Base-by-base conservation (phyloP, 2,888 invertebrate species). In the Schizaphis graminum region DNA sequence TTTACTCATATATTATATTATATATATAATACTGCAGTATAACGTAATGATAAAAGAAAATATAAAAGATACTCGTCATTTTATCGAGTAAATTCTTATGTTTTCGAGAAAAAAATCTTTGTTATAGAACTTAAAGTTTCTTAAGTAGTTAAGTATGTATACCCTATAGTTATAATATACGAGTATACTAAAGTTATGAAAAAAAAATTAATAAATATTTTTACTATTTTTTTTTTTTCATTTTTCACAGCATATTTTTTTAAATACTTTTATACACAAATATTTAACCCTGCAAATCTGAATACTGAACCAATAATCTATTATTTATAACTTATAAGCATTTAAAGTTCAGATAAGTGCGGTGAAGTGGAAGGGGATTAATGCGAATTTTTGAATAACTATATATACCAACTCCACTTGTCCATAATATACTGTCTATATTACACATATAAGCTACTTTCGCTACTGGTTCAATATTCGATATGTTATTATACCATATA, bases 161-260 rank as follows among this genome's bases (percentile, higher is more conserved):
- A 77, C 35, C 4, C 35, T 41, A 77, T 41, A 77, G 35, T 77
- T 77, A 35, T 24, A 77, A 77, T 35, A 77, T 35, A n/a, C n/a
- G n/a, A n/a, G n/a, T n/a, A 77, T 77, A 21, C 77, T 77, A 21
- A 77, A 77, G 77, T 77, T 77, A 35, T 41, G 35, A 2, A 77
- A 77, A 77, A 77, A 67, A 61, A 26, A 57, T 16, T 5, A 35
- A 77, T 2, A n/a, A 67, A 77, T 35, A 21, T 77, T 35, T 77
- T 77, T 35, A 77, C 21, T 41, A 77, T 77, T 77, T 35, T 77
- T 77, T n/a, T 67, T 77, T 77, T 77, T 77, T 77, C 77, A 77
- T 77, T 35, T 8, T 77, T 77, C 0, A 35, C 77, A 77, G 35
- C 8, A 77, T 77, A 77, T 35, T 77, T 77, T 35, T 35, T 21